A percentile compares a stretch with the other conserved stretches of the same genome.
Evolutionary conservation across 2,797 vertebrate species (phyloP).

Genomic region (Buceros bicornis): DNA sequence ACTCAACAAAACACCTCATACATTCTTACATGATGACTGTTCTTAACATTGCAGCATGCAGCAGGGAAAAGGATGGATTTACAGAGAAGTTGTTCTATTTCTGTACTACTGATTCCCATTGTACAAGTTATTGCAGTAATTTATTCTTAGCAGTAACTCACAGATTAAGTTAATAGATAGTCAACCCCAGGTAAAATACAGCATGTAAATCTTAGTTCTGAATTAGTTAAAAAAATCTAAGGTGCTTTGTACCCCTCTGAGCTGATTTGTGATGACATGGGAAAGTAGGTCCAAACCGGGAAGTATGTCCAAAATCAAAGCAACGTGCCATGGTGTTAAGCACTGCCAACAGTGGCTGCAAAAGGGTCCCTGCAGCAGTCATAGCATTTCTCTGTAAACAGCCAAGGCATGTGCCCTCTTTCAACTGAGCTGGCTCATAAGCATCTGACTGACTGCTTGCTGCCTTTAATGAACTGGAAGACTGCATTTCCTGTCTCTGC

Average conservation of each 20-base stretch:
- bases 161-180: neutral
- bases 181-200: neutral
- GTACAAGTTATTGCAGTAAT: neutral
- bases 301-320: slow-evolving; percentile 65
- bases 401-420: slow-evolving; percentile 46
- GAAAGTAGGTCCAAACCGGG: slow-evolving; percentile 7
- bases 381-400: slow-evolving; percentile 71
- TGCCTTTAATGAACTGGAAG: slow-evolving; percentile 70
- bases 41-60: neutral
- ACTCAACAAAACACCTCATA: neutral
- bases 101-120: neutral
- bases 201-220: neutral
- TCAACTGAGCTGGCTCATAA: neutral
- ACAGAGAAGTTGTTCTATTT: neutral
- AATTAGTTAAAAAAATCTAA: neutral
- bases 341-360: slow-evolving; percentile 45
- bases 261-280: slow-evolving; percentile 21
- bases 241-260: neutral
- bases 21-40: neutral
- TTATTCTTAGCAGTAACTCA: neutral
- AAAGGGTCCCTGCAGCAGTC: neutral
- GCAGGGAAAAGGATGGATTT: neutral
- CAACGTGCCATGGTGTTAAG: slow-evolving; percentile 43
- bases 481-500: neutral
- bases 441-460: slow-evolving; percentile 59